phyloP scores from a whole-genome alignment of 2,888 invertebrate genomes.

The Sminthurinus aureus region DNA sequence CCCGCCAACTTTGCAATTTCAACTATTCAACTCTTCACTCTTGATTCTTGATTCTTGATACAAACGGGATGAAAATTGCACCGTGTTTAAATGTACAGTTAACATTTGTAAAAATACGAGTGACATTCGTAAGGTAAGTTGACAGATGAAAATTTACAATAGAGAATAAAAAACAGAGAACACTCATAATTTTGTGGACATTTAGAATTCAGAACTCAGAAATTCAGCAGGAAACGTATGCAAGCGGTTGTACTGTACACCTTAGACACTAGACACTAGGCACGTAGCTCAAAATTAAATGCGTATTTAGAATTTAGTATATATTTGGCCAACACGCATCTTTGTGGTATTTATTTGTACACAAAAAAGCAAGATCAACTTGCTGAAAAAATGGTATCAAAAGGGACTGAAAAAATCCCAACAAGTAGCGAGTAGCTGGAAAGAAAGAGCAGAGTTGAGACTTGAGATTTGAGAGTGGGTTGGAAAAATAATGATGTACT shows the following conservation, averaged over 20 bases:
- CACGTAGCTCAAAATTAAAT: background rate
- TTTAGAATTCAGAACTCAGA: background rate
- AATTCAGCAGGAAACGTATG: too few species aligned
- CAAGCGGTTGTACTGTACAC: too few species aligned
- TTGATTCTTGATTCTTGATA: too few species aligned
- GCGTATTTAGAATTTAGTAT: background rate
- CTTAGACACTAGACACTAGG: background rate
- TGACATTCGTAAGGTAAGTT: too few species aligned
- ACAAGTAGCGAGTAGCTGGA: too few species aligned
- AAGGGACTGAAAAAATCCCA: background rate
- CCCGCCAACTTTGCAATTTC: too few species aligned
- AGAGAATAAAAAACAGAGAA: background rate
- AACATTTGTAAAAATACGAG: too few species aligned
- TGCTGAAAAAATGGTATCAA: background rate
- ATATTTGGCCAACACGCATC: background rate
- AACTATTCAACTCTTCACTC: too few species aligned
- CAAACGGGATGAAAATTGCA: too few species aligned
- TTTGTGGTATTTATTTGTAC: background rate
- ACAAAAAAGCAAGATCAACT: background rate
- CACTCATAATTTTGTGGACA: background rate
- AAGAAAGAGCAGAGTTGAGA: background rate
- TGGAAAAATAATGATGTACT: constrained; percentile 20
- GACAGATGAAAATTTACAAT: too few species aligned
- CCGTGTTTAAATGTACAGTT: too few species aligned
- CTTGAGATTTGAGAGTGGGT: background rate